Conservation (phyloP, 2,888 invertebrate species). For the Hypselothyrea guttata region DNA sequence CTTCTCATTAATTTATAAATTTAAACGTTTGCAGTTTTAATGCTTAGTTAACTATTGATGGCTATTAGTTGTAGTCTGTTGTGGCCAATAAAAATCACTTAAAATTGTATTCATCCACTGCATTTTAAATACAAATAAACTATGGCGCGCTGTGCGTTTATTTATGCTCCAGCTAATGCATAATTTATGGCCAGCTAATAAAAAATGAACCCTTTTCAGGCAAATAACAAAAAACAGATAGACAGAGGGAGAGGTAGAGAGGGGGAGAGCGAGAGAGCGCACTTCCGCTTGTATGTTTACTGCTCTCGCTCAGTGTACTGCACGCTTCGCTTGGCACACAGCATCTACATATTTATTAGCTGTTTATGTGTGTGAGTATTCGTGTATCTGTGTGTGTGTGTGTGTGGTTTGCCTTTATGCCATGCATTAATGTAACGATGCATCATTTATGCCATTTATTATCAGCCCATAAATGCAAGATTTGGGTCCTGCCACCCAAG, state of each 20-base stretch:
- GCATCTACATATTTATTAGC: conserved; percentile 62
- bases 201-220: conserved; percentile 9
- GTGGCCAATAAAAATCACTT: too few relatives aligned
- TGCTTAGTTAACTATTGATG: too few relatives aligned
- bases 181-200: neutral
- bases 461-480: conserved; percentile 72
- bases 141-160: too few relatives aligned
- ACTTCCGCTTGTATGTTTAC: conserved; percentile 37
- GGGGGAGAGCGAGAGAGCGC: neutral
- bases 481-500: conserved; percentile 46
- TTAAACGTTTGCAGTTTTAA: too few relatives aligned
- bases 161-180: neutral
- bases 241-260: too few relatives aligned
- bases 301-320: conserved; percentile 40
- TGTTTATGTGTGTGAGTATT: conserved; percentile 29
- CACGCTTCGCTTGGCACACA: conserved; percentile 42
- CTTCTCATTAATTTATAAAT: neutral
- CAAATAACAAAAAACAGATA: conserved; percentile 10
- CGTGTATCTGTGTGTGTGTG: conserved; percentile 12
- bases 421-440: conserved; percentile 75
- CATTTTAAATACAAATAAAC: neutral
- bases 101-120: too few relatives aligned
- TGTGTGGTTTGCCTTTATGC: conserved; percentile 51
- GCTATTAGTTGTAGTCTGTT: neutral
- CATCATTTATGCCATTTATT: conserved; percentile 78